Percentiles rank a stretch among this genome's conserved stretches.
Conservation (phyloP, 2,888 invertebrate genomes). For the Lymantria dispar region DNA sequence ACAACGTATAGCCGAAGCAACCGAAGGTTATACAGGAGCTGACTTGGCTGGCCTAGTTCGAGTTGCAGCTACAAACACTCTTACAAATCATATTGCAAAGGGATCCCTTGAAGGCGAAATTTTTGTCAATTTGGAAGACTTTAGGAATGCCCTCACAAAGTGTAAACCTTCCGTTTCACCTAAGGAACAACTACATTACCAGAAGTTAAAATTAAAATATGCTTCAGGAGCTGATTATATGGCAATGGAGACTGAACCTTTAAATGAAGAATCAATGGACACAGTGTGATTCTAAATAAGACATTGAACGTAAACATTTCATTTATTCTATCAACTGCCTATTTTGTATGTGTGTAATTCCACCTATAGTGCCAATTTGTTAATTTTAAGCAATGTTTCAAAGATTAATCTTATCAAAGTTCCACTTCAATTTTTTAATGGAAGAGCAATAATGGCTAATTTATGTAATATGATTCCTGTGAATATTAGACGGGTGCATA, state of each 20-base stretch:
- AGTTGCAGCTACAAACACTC: slow-evolving; percentile 91
- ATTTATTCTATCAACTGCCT: slow-evolving; percentile 18
- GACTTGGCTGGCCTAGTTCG: slow-evolving; percentile 95
- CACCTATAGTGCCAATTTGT: slow-evolving; percentile 61
- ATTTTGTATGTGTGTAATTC: slow-evolving; percentile 41
- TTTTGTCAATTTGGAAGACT: slow-evolving; percentile 86
- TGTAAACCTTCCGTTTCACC: slow-evolving; percentile 93
- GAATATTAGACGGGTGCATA: slow-evolving; percentile 19
- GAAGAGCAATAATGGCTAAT: slow-evolving; percentile 7
- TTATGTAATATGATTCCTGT: slow-evolving; percentile 4
- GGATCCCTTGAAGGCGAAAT: slow-evolving; percentile 79
- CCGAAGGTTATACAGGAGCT: slow-evolving; percentile 94
- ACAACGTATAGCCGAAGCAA: slow-evolving; percentile 85
- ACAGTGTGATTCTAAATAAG: slow-evolving; percentile 64
- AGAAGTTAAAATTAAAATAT: slow-evolving; percentile 87
- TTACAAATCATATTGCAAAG: slow-evolving; percentile 88
- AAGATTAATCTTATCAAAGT: slow-evolving; percentile 14
- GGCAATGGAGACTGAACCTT: slow-evolving; percentile 81
- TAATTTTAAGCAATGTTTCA: slow-evolving; percentile 37
- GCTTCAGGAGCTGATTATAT: slow-evolving; percentile 78
- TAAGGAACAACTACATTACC: slow-evolving; percentile 90
- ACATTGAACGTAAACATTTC: slow-evolving; percentile 39
- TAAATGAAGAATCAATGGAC: slow-evolving; percentile 77
- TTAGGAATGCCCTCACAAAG: slow-evolving; percentile 88
- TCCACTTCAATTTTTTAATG: slow-evolving; percentile 12